Percentiles rank a stretch among this genome's conserved stretches.
Conservation (phyloP, 2,113 vertebrate genomes). For the Piaya cayana region DNA sequence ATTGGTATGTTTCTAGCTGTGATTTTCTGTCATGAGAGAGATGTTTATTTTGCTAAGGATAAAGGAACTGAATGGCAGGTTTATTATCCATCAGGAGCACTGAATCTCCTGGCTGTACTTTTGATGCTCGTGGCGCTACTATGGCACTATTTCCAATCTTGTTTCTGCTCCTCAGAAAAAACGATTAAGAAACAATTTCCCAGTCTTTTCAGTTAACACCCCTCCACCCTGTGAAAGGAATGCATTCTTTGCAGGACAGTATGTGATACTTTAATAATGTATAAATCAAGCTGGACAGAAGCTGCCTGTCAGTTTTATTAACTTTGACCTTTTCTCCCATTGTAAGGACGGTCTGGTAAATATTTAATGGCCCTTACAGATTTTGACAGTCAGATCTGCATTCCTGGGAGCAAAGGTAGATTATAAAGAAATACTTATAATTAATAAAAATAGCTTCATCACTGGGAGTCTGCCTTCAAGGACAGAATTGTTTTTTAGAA, state of each 20-base stretch:
- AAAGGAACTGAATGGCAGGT: background rate
- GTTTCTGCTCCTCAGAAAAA: slow-evolving; percentile 39
- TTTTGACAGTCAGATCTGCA: slow-evolving; percentile 70
- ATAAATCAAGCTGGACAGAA: slow-evolving; percentile 75
- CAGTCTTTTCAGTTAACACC: slow-evolving; percentile 11
- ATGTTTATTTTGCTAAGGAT: slow-evolving; percentile 32
- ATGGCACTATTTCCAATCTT: background rate
- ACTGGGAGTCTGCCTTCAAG: slow-evolving; percentile 2
- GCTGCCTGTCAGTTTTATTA: slow-evolving; percentile 81
- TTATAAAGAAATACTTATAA: slow-evolving; percentile 13
- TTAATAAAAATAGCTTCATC: slow-evolving; percentile 68
- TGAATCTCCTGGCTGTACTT: slow-evolving; percentile 1
- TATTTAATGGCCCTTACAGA: slow-evolving; percentile 82
- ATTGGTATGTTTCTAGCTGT: background rate
- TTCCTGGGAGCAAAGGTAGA: slow-evolving; percentile 61
- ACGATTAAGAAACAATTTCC: slow-evolving; percentile 35
- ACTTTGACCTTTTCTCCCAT: slow-evolving; percentile 84
- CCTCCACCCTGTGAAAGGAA: background rate
- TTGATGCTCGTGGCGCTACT: background rate
- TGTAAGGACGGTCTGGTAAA: slow-evolving; percentile 77
- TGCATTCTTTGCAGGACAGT: slow-evolving; percentile 32
- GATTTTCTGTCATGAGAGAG: background rate
- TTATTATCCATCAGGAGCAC: background rate
- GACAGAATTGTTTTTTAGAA: background rate
- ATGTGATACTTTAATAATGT: slow-evolving; percentile 75